A percentile compares a stretch with the other conserved stretches of the same genome.
Evolutionary conservation across 2,888 invertebrate genomes (phyloP).

Genomic region (Acrocyrtus sp.): DNA sequence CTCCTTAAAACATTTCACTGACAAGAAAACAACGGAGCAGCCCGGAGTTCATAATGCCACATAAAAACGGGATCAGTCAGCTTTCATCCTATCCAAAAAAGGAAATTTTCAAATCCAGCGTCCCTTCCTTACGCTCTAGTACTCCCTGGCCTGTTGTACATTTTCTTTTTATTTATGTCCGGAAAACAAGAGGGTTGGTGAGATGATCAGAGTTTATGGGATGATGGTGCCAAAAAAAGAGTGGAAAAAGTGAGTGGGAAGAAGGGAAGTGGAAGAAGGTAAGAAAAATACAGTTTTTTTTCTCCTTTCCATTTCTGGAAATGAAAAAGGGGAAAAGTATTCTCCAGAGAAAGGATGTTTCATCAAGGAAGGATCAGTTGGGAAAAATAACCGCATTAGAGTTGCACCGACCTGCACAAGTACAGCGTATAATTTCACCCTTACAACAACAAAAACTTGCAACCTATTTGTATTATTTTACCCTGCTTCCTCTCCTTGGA

Average conservation of each 20-base stretch:
- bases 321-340: constrained; percentile 42
- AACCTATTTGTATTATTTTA: constrained; percentile 44
- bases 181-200: too few species aligned
- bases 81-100: too few species aligned
- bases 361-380: constrained; percentile 53
- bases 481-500: constrained; percentile 16
- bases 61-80: too few species aligned
- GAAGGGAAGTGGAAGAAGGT: constrained; percentile 21
- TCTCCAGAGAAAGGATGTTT: constrained; percentile 52
- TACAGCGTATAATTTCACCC: constrained; percentile 41
- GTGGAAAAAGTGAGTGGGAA: constrained; percentile 15
- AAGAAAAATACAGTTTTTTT: too few species aligned
- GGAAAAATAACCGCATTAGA: constrained; percentile 51
- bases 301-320: constrained; percentile 44
- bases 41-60: too few species aligned
- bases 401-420: constrained; percentile 40
- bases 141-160: too few species aligned
- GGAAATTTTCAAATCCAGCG: too few species aligned
- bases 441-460: too few species aligned
- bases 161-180: too few species aligned
- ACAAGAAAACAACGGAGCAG: constrained; percentile 34
- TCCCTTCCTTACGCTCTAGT: too few species aligned
- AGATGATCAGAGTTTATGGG: too few species aligned
- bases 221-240: constrained; percentile 26
- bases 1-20: constrained; percentile 40